A percentile compares a stretch with the other conserved stretches of the same genome.
These are phyloP conservation scores for Plectrocnemia conspersa DNA, from an alignment of 1,140 invertebrate genomes.

Conservation along the genomic window DNA sequence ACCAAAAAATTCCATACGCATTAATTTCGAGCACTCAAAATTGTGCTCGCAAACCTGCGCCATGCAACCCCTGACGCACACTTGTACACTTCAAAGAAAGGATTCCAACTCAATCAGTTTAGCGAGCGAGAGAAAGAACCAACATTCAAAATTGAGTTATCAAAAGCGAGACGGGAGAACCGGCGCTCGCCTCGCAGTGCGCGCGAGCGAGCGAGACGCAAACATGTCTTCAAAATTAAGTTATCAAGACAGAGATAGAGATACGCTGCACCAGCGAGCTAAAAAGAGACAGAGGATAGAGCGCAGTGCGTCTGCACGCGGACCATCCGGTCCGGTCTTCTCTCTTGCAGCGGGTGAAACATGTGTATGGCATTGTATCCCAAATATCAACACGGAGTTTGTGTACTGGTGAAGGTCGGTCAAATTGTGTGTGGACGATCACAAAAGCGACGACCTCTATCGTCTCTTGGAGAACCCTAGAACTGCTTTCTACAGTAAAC, in stretches of 20 bases:
- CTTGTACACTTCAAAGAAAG: slow-evolving; percentile 11
- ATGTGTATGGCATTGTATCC: slow-evolving; percentile 3
- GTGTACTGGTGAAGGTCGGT: slow-evolving; percentile 7
- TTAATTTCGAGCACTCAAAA: too few species aligned
- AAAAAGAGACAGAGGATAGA: not conserved
- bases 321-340: not conserved
- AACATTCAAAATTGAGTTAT: slow-evolving; percentile 18
- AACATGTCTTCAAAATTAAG: slow-evolving; percentile 6
- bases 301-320: not conserved
- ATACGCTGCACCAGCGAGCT: not conserved
- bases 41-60: not conserved
- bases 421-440: not conserved
- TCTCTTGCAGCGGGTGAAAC: not conserved
- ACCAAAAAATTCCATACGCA: too few species aligned
- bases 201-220: not conserved
- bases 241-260: slow-evolving; percentile 13
- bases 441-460: not conserved
- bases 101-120: slow-evolving; percentile 20
- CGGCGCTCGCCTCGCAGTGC: not conserved
- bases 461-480: too few species aligned
- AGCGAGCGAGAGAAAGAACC: slow-evolving; percentile 16
- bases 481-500: too few species aligned
- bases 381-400: not conserved
- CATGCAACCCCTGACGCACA: not conserved
- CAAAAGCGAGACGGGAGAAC: slow-evolving; percentile 13